phyloP scores from a whole-genome alignment of 1,140 invertebrate species.

The Drosophila kohkoa region DNA sequence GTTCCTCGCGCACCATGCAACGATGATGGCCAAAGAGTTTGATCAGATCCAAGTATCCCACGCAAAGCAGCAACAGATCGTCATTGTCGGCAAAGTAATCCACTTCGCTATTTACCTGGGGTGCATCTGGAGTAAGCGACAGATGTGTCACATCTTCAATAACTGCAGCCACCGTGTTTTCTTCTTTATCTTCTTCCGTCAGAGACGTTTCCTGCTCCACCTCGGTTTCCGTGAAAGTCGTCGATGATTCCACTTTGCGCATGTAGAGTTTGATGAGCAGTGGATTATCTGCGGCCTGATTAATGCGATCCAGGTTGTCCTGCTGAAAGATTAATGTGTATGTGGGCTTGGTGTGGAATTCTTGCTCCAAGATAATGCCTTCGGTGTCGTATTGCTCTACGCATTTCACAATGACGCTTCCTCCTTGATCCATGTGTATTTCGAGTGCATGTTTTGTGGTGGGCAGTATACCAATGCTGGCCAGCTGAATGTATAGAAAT shows the following conservation, averaged over 20 bases:
- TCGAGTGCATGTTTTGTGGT: slow-evolving; percentile 22
- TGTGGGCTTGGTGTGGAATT: slow-evolving; percentile 55
- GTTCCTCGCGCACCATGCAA: slow-evolving; percentile 37
- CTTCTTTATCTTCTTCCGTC: slow-evolving; percentile 3
- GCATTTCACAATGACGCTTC: slow-evolving; percentile 55
- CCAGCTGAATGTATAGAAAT: slow-evolving; percentile 63
- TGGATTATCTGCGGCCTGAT: slow-evolving; percentile 68
- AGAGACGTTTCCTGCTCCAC: neutral
- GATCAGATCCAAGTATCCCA: slow-evolving; percentile 71
- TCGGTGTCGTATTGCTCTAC: slow-evolving; percentile 63
- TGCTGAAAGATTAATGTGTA: slow-evolving; percentile 69
- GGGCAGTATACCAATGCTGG: slow-evolving; percentile 12
- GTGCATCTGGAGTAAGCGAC: no score
- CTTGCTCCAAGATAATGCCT: slow-evolving; percentile 43
- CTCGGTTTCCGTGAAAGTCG: neutral
- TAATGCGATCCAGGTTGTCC: slow-evolving; percentile 68
- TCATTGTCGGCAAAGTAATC: neutral
- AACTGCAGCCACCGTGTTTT: neutral
- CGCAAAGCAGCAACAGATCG: slow-evolving; percentile 36
- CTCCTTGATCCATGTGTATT: slow-evolving; percentile 46
- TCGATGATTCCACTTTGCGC: slow-evolving; percentile 1
- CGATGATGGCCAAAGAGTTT: slow-evolving; percentile 68
- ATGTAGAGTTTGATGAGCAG: slow-evolving; percentile 61
- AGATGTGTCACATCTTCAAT: no score
- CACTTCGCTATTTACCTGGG: no score